phyloP scores from a whole-genome alignment of 2,797 vertebrate genomes.

The Manis javanica region DNA sequence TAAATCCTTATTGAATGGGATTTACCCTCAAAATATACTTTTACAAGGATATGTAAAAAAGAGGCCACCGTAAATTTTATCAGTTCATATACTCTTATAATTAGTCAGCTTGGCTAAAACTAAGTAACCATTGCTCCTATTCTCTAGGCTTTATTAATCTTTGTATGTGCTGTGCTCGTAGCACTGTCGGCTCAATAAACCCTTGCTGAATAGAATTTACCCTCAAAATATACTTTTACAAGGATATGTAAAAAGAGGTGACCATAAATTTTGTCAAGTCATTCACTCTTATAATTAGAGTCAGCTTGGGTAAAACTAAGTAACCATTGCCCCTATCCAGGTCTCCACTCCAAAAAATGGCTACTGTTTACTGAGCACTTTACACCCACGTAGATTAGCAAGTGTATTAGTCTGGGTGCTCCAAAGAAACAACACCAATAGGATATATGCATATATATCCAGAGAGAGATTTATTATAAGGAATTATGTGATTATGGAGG shows the following conservation, averaged over 20 bases:
- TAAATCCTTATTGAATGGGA: not conserved
- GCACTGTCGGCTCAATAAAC: not conserved
- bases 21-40: too few species aligned
- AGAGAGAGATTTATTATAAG: not conserved
- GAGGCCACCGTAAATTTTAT: too few species aligned
- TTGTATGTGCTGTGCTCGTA: not conserved
- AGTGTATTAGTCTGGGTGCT: not conserved
- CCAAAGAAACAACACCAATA: not conserved
- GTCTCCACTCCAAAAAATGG: not conserved
- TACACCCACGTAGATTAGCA: not conserved
- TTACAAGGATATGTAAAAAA: too few species aligned
- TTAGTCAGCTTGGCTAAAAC: too few species aligned
- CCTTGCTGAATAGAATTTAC: not conserved
- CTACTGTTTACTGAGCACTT: not conserved
- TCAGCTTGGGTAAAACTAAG: slow-evolving; percentile 1
- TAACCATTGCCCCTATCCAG: not conserved
- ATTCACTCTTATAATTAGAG: not conserved
- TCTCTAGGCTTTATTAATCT: not conserved
- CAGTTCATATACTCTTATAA: too few species aligned
- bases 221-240: slow-evolving; percentile 11
- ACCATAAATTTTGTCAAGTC: not conserved
- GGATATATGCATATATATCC: too few species aligned
- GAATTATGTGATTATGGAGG: not conserved
- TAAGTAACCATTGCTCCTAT: too few species aligned
- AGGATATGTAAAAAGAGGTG: not conserved